Base-by-base conservation (phyloP, 2,113 vertebrate genomes). In the Meleagris gallopavo region DNA sequence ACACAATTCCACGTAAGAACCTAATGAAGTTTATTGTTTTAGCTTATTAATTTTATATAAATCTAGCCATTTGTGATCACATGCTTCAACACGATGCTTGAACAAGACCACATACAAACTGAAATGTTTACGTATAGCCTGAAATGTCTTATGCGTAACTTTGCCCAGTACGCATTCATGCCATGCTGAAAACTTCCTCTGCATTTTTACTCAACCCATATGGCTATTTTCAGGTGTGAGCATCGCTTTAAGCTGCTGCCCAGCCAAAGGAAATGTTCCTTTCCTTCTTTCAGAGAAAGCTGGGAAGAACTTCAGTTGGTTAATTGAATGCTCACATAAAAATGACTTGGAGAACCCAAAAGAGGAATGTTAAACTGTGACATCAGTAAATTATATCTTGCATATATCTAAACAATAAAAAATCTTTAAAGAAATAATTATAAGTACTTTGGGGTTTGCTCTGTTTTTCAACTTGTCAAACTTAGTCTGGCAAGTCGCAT, bases 401-500 rank as follows among this genome's bases (percentile, higher is more conserved):
- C 40, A 75, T 30, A n/a, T 41, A 65, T 45, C 81, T 84, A 78
- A 90, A 86, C 18, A 91, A 70, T 12, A 36, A 77, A 84, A 62
- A 88, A 11, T 22, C 38, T 57, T 55, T 58, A 73, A 2, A 89
- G 62, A 32, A 87, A 24, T 60, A 84, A 75, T 13, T 93, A 11
- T 22, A 81, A 86, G 70, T 89, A 84, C 12, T 52, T 74, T 20
- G 46, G 34, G 6, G 19, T 75, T 81, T 69, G 25, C 20, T 88
- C 90, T 92, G 41, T 32, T 86, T 87, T 92, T 73, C 65, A 87
- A 83, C 65, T 58, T 89, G 71, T 50, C 83, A 80, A 86, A 92
- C 84, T 90, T 83, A 91, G 72, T 87, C 52, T 85, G 55, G 34
- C 15, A 79, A 84, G 60, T 41, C 2, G 0, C 7, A 65, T 60